These are phyloP conservation scores for Sialia sialis DNA, from an alignment of 2,113 vertebrate genomes.

Conservation along the genomic window DNA sequence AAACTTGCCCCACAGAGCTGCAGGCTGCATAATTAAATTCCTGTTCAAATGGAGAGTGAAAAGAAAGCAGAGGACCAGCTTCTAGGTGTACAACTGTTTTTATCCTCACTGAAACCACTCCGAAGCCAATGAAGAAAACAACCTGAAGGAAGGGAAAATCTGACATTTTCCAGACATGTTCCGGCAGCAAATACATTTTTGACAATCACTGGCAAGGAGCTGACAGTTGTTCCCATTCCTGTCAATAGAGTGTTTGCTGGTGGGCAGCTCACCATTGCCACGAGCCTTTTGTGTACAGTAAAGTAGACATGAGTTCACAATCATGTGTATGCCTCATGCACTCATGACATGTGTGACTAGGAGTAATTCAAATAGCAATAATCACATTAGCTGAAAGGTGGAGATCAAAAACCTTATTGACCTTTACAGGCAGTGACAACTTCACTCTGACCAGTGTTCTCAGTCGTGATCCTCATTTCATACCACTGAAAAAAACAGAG, in stretches of 20 bases:
- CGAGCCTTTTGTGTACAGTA: neutral
- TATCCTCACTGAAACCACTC: neutral
- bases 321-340: neutral
- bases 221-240: neutral
- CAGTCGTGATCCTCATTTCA: neutral
- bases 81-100: neutral
- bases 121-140: neutral
- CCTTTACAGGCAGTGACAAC: neutral
- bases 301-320: neutral
- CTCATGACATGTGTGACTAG: rapidly evolving
- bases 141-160: neutral
- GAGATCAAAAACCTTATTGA: neutral
- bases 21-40: neutral
- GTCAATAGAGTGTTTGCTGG: neutral
- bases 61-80: neutral
- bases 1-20: neutral
- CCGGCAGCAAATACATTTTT: neutral
- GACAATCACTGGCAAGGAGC: neutral
- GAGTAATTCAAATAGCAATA: neutral
- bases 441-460: neutral
- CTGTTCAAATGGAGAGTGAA: neutral
- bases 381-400: neutral
- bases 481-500: neutral
- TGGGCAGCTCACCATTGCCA: neutral
- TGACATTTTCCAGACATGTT: neutral